phyloP scores from a whole-genome alignment of 2,797 vertebrate genomes.

The Phoeniculus purpureus region DNA sequence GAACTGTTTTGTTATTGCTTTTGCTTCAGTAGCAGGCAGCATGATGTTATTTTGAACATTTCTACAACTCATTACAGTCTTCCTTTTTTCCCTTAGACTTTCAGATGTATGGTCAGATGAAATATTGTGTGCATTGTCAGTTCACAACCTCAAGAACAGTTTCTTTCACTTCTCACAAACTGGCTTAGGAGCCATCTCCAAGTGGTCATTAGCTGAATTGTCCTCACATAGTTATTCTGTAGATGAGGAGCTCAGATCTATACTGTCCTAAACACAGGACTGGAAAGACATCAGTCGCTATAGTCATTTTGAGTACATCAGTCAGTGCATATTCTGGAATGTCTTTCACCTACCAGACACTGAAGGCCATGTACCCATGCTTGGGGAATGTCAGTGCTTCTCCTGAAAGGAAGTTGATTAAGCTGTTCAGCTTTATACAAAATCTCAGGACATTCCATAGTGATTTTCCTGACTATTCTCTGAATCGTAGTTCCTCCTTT shows the following conservation, averaged over 20 bases:
- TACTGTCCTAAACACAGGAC: background rate
- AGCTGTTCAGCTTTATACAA: background rate
- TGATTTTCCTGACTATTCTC: background rate
- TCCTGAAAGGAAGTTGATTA: background rate
- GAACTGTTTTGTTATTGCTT: background rate
- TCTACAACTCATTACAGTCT: background rate
- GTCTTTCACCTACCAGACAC: background rate
- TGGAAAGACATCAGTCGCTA: background rate
- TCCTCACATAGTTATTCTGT: background rate
- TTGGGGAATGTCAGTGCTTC: background rate
- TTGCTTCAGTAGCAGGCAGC: background rate
- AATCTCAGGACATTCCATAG: background rate
- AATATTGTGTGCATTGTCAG: background rate
- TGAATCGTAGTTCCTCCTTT: background rate
- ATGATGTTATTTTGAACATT: background rate
- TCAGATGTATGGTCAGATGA: background rate
- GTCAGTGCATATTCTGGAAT: background rate
- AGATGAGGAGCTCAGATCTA: background rate
- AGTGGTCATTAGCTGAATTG: background rate
- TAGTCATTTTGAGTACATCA: background rate
- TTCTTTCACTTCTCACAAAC: background rate
- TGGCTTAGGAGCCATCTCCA: background rate
- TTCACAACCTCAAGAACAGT: background rate
- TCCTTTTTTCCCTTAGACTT: background rate
- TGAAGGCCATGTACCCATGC: background rate